Evolutionary conservation across 2,797 vertebrate species (phyloP), one percentile per base, ranked within the genome.

Genomic region (Neomorphus geoffroyi): DNA sequence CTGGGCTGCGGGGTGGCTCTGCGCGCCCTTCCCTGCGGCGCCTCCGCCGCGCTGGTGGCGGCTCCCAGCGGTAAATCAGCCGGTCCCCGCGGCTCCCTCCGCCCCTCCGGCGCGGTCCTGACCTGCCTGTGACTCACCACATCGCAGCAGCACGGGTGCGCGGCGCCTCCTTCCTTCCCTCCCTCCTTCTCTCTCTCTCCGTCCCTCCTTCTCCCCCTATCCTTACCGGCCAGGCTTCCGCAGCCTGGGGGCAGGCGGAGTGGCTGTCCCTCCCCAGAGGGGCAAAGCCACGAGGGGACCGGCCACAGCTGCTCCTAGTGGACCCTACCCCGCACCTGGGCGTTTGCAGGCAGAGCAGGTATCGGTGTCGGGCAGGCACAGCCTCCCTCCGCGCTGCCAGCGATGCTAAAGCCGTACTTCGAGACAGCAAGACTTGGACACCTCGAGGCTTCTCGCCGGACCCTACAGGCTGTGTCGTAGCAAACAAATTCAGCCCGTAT

Each of bases 41-140:
- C 70, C 96, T 94, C 72, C 69, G 71, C 89, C 88, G 95, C 88
- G 91, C 92, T 77, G 54, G 84, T 85, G 91, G 96, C 92, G 94
- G 94, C 94, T 97, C 96, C 96, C 95, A 86, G 95, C 93, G 94
- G 96, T 93, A 88, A 93, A 86, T 79, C 94, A 71, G 94, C 65
- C 71, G 81, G 80, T 94, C 80, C 95, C 88, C 80, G 48, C 94
- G 22, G 80, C 89, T 95, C 88, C 94, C 97, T 94, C 96, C 96
- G 92, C 97, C 97, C 96, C 95, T 95, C 87, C 93, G 93, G 83
- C 73, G 92, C 95, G 96, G 90, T 88, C 81, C 97, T 82, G 97
- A 96, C 95, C 96, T 77, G 97, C 85, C 57, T 13, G 95, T 98
- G 98, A 98, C 97, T 98, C 98, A 98, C 97, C 94, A 84, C 81